phyloP scores from a whole-genome alignment of 2,113 vertebrate genomes.

The Pionites leucogaster region DNA sequence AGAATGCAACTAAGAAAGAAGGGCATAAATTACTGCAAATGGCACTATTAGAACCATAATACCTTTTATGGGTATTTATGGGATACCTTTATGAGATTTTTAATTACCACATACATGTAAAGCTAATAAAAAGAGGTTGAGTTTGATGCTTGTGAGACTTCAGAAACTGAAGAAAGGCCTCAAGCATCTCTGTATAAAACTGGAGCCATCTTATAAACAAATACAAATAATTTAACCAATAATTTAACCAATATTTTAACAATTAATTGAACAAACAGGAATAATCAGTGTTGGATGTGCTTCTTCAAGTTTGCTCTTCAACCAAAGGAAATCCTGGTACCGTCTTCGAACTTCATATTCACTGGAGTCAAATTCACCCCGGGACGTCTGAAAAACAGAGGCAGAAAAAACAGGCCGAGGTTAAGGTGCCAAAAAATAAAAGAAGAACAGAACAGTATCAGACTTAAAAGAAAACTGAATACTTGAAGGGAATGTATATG shows the following conservation, averaged over 20 bases:
- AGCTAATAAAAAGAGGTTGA: background rate
- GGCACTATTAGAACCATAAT: background rate
- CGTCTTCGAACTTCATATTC: conserved; percentile 92
- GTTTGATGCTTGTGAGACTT: background rate
- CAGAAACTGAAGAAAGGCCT: background rate
- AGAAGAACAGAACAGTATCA: background rate
- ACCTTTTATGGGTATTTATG: background rate
- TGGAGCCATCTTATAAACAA: background rate
- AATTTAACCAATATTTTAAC: background rate
- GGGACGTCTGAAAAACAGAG: conserved; percentile 83
- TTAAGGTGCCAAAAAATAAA: background rate
- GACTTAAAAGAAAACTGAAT: conserved; percentile 16
- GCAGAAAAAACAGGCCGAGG: background rate
- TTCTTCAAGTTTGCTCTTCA: conserved; percentile 90
- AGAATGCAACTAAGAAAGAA: background rate
- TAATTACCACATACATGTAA: background rate
- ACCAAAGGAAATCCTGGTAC: conserved; percentile 97
- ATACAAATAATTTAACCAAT: background rate
- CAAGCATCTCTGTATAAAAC: background rate
- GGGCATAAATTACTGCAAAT: background rate
- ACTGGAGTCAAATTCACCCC: conserved; percentile 91
- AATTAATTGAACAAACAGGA: conserved; percentile 79
- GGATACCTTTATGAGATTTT: background rate
- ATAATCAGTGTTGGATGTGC: conserved; percentile 90
- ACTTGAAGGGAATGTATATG: background rate